These are phyloP conservation scores for Lineus longissimus DNA, from an alignment of 1,140 invertebrate species.

Conservation along the genomic window DNA sequence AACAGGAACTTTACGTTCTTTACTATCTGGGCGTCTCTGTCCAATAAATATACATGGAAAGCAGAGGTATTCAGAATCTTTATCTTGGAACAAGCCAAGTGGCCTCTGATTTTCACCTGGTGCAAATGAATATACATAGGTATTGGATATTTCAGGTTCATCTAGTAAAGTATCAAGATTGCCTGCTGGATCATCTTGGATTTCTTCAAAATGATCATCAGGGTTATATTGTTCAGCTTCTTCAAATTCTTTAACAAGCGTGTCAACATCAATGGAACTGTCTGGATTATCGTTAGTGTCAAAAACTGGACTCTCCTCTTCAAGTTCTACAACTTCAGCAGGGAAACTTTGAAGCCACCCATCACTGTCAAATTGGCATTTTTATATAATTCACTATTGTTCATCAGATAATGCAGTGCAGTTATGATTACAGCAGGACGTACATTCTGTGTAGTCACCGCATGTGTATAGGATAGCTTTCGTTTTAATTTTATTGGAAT, in stretches of 20 bases:
- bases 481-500: constrained; percentile 20
- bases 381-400: constrained; percentile 18
- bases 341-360: neutral
- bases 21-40: constrained; percentile 14
- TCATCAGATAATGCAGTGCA: constrained; percentile 10
- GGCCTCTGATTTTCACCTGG: constrained; percentile 21
- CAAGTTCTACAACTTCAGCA: neutral
- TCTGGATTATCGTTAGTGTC: constrained; percentile 1
- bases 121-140: constrained; percentile 16
- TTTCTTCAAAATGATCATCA: constrained; percentile 4
- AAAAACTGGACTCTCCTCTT: too few relatives aligned
- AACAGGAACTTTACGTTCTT: constrained; percentile 12
- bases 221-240: neutral
- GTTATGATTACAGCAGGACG: constrained; percentile 12
- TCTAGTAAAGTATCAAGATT: constrained; percentile 17
- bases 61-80: constrained; percentile 18
- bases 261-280: constrained; percentile 12
- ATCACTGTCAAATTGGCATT: constrained; percentile 14
- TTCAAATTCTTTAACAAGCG: neutral
- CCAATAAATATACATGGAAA: constrained; percentile 27
- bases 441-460: constrained; percentile 17
- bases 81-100: constrained; percentile 19
- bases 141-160: constrained; percentile 7
- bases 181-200: constrained; percentile 2
- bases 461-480: constrained; percentile 17